Percentiles rank a stretch among this genome's conserved stretches.
These are phyloP conservation scores for Aphelenchoides bicaudatus DNA, from an alignment of 2,888 invertebrate species.

Conservation along the genomic window DNA sequence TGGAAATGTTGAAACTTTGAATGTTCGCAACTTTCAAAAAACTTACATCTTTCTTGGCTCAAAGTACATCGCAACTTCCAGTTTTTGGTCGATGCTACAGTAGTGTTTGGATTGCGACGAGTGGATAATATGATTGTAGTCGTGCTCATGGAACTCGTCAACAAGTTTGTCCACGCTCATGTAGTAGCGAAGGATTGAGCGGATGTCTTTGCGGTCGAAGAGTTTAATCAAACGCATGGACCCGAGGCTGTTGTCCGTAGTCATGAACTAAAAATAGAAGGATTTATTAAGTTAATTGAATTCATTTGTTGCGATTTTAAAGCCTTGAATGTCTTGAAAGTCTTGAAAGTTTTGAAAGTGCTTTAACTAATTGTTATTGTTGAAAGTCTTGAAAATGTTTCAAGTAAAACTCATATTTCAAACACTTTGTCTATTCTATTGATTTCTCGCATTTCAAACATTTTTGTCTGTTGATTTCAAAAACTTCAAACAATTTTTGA, in stretches of 20 bases:
- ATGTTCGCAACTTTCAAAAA: no score
- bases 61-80: neutral
- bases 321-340: no score
- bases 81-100: neutral
- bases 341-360: no score
- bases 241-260: conserved; percentile 16
- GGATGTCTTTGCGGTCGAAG: conserved; percentile 6
- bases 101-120: neutral
- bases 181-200: conserved; percentile 20
- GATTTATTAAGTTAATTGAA: neutral
- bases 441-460: no score
- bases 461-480: no score
- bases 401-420: no score
- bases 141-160: conserved; percentile 2
- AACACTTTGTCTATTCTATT: no score
- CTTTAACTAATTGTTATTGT: no score
- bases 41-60: conserved; percentile 4
- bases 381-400: no score
- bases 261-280: neutral
- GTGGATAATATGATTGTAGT: neutral
- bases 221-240: conserved; percentile 16
- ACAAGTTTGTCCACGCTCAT: conserved; percentile 1
- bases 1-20: no score
- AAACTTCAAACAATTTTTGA: no score
- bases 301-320: no score